Evolutionary conservation across 1,140 invertebrate genomes (phyloP).

Genomic region (Rhopalosiphum maidis): DNA sequence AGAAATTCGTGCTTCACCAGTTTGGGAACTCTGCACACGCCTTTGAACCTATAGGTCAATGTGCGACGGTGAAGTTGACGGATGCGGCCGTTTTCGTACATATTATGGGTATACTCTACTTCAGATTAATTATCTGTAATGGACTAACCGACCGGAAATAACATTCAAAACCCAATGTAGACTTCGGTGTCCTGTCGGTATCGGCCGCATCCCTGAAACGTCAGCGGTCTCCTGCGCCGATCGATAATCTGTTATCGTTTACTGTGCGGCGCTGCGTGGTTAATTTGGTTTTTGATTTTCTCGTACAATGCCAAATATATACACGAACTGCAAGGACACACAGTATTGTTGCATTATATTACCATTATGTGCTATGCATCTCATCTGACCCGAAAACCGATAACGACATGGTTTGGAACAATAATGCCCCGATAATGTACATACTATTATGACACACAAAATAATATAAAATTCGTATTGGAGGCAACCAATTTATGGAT

Average conservation of each 20-base stretch:
- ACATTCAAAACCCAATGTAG: background rate
- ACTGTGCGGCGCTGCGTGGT: background rate
- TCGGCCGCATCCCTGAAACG: background rate
- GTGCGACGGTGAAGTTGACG: background rate
- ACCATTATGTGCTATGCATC: background rate
- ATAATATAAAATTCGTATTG: background rate
- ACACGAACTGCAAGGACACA: background rate
- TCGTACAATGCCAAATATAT: background rate
- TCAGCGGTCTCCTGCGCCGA: background rate
- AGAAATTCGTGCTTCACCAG: too few species aligned
- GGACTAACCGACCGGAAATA: slow-evolving; percentile 15
- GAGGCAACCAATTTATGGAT: background rate
- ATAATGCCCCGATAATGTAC: background rate
- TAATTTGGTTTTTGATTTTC: slow-evolving; percentile 17
- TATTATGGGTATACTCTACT: background rate
- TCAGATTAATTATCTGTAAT: background rate
- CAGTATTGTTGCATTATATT: background rate
- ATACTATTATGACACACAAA: background rate
- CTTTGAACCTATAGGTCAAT: background rate
- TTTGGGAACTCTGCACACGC: too few species aligned
- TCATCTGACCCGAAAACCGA: background rate
- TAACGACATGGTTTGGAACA: background rate
- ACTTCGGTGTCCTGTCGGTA: background rate
- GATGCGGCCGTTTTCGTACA: background rate
- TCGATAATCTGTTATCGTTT: background rate